Evolutionary conservation across 2,888 invertebrate genomes (phyloP).

Genomic region (Drosophila incognita): DNA sequence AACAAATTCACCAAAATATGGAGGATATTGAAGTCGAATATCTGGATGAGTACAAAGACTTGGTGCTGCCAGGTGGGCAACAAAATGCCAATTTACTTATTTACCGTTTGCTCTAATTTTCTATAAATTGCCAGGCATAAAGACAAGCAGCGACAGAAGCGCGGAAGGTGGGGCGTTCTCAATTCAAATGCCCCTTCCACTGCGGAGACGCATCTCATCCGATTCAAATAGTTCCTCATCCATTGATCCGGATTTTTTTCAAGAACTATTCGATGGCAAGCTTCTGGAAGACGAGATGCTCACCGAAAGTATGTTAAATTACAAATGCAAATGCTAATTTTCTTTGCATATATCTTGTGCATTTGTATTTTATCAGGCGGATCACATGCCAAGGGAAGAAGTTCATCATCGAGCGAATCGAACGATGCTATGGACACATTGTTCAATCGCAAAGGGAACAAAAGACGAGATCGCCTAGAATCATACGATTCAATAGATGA

Average conservation of each 20-base stretch:
- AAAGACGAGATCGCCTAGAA: conserved; percentile 46
- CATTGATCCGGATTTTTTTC: conserved; percentile 80
- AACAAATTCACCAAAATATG: conserved; percentile 63
- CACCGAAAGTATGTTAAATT: conserved; percentile 51
- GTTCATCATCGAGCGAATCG: conserved; percentile 64
- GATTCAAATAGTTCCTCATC: conserved; percentile 76
- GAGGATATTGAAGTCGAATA: conserved; percentile 84
- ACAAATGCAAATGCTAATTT: background rate
- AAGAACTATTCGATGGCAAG: conserved; percentile 78
- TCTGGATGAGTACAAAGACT: conserved; percentile 83
- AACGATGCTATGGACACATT: conserved; percentile 61
- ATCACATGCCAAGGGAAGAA: conserved; percentile 15
- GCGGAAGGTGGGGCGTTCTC: conserved; percentile 30
- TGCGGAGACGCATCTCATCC: conserved; percentile 54
- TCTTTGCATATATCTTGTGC: background rate
- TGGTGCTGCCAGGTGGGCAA: conserved; percentile 81
- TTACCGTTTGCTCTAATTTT: background rate
- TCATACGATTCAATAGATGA: conserved; percentile 77
- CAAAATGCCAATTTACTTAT: background rate
- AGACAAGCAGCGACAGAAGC: conserved; percentile 44
- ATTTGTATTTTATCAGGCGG: conserved; percentile 10
- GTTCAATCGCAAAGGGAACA: conserved; percentile 39
- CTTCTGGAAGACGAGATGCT: conserved; percentile 71
- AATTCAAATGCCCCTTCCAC: conserved; percentile 14
- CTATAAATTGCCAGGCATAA: conserved; percentile 45